A percentile compares a stretch with the other conserved stretches of the same genome.
These are phyloP conservation scores for Symphodus melops DNA, from an alignment of 2,113 vertebrate species.

Conservation along the genomic window DNA sequence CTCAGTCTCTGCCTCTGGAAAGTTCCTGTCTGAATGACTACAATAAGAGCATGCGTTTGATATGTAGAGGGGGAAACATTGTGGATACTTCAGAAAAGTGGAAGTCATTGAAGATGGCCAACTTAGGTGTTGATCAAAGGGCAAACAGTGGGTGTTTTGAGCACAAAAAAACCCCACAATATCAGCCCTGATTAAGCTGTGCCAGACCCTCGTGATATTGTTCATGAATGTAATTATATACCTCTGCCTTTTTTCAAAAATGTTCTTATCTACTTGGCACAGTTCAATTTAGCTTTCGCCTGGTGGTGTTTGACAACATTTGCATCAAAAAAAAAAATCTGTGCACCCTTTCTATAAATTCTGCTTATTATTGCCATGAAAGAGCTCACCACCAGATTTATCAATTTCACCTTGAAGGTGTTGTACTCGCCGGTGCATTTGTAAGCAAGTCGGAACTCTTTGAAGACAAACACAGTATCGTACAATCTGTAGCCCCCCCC, in stretches of 20 bases:
- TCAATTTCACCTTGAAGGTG: slow-evolving; percentile 83
- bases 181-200: slow-evolving; percentile 63
- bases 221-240: slow-evolving; percentile 71
- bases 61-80: slow-evolving; percentile 50
- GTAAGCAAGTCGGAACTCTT: slow-evolving; percentile 79
- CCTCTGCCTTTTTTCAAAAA: slow-evolving; percentile 61
- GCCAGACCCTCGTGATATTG: slow-evolving; percentile 59
- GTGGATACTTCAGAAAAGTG: slow-evolving; percentile 48
- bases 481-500: slow-evolving; percentile 67
- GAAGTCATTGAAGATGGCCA: slow-evolving; percentile 64
- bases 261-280: slow-evolving; percentile 67
- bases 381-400: slow-evolving; percentile 76
- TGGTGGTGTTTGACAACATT: slow-evolving; percentile 69
- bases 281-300: slow-evolving; percentile 72
- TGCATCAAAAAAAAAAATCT: slow-evolving; percentile 72
- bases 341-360: slow-evolving; percentile 71
- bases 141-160: slow-evolving; percentile 42
- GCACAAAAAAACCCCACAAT: slow-evolving; percentile 44
- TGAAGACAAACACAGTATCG: slow-evolving; percentile 80
- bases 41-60: slow-evolving; percentile 70
- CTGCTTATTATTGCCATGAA: slow-evolving; percentile 72
- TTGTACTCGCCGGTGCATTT: slow-evolving; percentile 77
- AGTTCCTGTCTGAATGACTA: slow-evolving; percentile 74
- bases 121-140: slow-evolving; percentile 62
- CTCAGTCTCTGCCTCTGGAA: slow-evolving; percentile 75